phyloP scores from a whole-genome alignment of 2,113 vertebrate species.

The Ictidomys tridecemlineatus region DNA sequence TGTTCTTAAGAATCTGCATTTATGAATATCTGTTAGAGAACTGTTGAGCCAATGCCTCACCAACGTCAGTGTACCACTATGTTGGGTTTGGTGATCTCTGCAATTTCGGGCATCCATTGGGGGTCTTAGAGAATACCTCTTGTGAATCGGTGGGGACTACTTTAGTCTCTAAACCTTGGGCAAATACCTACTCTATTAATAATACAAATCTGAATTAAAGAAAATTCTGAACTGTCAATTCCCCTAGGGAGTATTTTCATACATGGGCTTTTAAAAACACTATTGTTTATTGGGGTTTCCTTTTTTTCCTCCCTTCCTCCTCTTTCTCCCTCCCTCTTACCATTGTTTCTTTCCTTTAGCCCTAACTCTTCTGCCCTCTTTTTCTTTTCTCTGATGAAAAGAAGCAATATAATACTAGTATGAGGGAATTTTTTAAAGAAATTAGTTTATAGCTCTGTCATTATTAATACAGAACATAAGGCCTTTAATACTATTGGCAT shows the following conservation, averaged over 20 bases:
- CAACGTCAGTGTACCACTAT: background rate
- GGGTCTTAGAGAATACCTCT: background rate
- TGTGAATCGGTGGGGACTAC: background rate
- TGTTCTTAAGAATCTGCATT: background rate
- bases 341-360: background rate
- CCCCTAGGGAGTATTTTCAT: slow-evolving; percentile 22
- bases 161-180: background rate
- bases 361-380: background rate
- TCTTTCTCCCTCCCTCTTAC: background rate
- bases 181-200: background rate
- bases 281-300: background rate
- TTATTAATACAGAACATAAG: background rate
- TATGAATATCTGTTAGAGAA: background rate
- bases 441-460: background rate
- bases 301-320: background rate
- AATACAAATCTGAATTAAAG: slow-evolving; percentile 33
- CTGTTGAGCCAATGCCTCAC: background rate
- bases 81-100: background rate
- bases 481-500: background rate
- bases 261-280: background rate
- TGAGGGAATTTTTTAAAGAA: background rate
- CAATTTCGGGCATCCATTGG: background rate
- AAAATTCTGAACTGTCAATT: slow-evolving; percentile 49
- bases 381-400: background rate
- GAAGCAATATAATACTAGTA: background rate